Percentiles rank a stretch among this genome's conserved stretches.
phyloP scores from a whole-genome alignment of 2,888 invertebrate genomes.

The Diplazon laetatorius region DNA sequence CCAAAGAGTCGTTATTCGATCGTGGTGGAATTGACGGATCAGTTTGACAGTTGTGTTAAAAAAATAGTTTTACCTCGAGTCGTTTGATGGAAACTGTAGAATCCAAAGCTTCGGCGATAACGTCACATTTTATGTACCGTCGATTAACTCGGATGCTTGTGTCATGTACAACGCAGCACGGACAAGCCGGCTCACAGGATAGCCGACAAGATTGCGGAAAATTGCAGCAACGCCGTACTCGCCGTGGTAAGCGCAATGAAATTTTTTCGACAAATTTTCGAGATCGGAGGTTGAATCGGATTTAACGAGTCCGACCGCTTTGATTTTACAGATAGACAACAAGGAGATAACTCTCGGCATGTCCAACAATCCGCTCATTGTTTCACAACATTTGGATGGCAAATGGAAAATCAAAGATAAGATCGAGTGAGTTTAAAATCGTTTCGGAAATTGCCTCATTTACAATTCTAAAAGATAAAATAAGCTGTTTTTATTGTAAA shows the following conservation, averaged over 20 bases:
- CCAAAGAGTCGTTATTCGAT: no score
- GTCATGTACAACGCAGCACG: slow-evolving; percentile 80
- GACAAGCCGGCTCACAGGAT: slow-evolving; percentile 87
- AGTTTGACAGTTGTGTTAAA: no score
- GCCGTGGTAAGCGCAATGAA: slow-evolving; percentile 87
- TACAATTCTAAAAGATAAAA: no score
- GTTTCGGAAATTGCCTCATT: no score
- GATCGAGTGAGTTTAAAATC: slow-evolving; percentile 79
- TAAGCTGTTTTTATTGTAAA: no score
- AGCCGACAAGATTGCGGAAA: slow-evolving; percentile 94
- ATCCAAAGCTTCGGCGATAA: no score
- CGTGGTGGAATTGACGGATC: no score
- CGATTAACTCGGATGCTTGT: no score
- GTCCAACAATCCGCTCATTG: slow-evolving; percentile 88
- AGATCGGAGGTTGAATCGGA: no score
- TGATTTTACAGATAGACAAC: slow-evolving; percentile 89
- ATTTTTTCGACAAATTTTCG: background rate
- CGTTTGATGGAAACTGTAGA: no score
- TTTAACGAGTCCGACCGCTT: background rate
- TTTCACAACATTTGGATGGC: slow-evolving; percentile 88
- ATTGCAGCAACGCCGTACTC: slow-evolving; percentile 90
- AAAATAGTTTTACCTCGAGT: no score
- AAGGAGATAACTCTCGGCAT: slow-evolving; percentile 87
- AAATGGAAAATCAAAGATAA: slow-evolving; percentile 89
- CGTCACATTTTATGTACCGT: background rate